Evolutionary conservation across 2,888 invertebrate species (phyloP).

Genomic region (Diarsia dahlii): DNA sequence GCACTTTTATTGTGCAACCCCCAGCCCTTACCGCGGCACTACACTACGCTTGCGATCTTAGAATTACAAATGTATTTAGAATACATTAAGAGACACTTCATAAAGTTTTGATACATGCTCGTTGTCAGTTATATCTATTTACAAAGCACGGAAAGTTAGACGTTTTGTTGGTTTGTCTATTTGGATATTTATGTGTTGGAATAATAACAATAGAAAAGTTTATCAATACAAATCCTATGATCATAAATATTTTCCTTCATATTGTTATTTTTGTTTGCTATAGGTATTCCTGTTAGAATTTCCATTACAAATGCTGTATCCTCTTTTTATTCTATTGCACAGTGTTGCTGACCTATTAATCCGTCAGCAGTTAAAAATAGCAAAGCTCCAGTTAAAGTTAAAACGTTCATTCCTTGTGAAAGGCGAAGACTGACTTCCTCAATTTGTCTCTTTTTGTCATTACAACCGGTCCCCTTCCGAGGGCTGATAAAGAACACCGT

Average conservation of each 20-base stretch:
- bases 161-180: conserved; percentile 3
- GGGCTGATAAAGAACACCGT: conserved; percentile 83
- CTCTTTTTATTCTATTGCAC: conserved; percentile 21
- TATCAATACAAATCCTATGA: conserved; percentile 17
- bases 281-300: conserved; percentile 21
- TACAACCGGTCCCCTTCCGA: conserved; percentile 70
- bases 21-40: conserved; percentile 70
- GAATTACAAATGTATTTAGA: conserved; percentile 72
- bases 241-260: conserved; percentile 33
- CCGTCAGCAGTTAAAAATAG: conserved; percentile 26
- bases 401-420: conserved; percentile 47
- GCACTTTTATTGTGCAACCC: conserved; percentile 84
- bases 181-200: conserved; percentile 6
- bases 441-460: conserved; percentile 79
- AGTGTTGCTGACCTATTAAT: conserved; percentile 30
- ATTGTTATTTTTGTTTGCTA: conserved; percentile 13
- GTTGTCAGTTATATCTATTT: conserved; percentile 8
- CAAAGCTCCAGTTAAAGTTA: conserved; percentile 47
- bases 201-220: conserved; percentile 43
- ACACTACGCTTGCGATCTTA: conserved; percentile 66
- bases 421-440: conserved; percentile 72
- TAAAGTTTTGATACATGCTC: conserved; percentile 30
- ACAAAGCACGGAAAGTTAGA: conserved; percentile 37
- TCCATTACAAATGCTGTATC: conserved; percentile 12
- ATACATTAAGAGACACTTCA: conserved; percentile 43